These are phyloP conservation scores for Synergus laeviventris DNA, from an alignment of 2,888 invertebrate species.

Conservation along the genomic window DNA sequence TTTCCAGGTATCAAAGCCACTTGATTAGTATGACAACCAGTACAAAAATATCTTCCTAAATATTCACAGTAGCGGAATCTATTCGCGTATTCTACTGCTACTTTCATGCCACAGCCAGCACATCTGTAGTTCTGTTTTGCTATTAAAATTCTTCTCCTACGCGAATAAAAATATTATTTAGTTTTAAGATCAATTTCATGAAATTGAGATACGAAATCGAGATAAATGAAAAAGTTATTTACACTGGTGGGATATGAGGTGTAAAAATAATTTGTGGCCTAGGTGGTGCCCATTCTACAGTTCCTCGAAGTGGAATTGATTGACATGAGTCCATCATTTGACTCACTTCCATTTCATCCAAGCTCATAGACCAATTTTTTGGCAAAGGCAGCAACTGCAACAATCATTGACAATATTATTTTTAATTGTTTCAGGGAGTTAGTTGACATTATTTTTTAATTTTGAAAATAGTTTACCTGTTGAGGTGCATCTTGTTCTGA, in stretches of 20 bases:
- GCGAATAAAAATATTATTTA: slow-evolving; percentile 53
- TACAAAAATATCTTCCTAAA: slow-evolving; percentile 90
- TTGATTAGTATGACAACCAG: slow-evolving; percentile 89
- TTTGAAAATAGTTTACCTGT: slow-evolving; percentile 70
- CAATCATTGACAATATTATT: slow-evolving; percentile 42
- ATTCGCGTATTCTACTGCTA: slow-evolving; percentile 84
- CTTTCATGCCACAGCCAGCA: slow-evolving; percentile 90
- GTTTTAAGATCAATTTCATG: background rate
- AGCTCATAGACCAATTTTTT: slow-evolving; percentile 82
- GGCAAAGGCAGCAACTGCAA: slow-evolving; percentile 84
- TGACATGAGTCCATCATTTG: slow-evolving; percentile 70
- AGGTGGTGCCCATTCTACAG: slow-evolving; percentile 90
- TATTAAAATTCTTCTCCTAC: slow-evolving; percentile 81
- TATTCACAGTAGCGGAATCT: slow-evolving; percentile 90
- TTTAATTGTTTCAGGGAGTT: background rate
- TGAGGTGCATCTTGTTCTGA: slow-evolving; percentile 88
- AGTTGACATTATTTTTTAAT: background rate
- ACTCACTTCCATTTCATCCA: slow-evolving; percentile 80
- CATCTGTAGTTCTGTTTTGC: slow-evolving; percentile 87
- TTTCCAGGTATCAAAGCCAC: slow-evolving; percentile 84
- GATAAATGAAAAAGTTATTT: slow-evolving; percentile 66
- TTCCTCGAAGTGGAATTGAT: slow-evolving; percentile 82
- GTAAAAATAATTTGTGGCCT: slow-evolving; percentile 90
- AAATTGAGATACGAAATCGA: slow-evolving; percentile 24
- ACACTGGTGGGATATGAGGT: slow-evolving; percentile 83